Conservation (phyloP, 2,888 invertebrate genomes). For the Brachylomia viminalis region DNA sequence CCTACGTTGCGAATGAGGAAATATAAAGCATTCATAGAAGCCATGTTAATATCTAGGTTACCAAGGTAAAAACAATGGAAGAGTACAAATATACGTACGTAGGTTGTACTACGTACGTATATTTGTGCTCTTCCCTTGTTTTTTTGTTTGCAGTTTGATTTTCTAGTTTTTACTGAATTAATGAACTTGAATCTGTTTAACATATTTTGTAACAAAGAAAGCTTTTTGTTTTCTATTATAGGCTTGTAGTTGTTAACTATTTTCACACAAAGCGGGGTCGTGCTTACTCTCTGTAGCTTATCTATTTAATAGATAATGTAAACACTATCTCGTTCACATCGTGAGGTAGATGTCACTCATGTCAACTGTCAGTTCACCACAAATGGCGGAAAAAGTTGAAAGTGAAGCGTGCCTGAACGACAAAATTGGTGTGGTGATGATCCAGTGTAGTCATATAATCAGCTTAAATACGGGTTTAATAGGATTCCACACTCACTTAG, state of each 20-base stretch:
- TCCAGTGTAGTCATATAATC: neutral
- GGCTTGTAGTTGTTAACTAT: neutral
- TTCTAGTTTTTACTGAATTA: neutral
- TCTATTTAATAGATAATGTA: neutral
- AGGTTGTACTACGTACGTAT: too few species aligned
- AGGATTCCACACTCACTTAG: neutral
- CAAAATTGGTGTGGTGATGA: neutral
- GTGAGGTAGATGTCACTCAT: neutral
- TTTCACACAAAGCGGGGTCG: neutral
- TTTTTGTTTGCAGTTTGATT: neutral
- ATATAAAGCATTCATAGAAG: too few species aligned
- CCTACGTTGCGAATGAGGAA: too few species aligned
- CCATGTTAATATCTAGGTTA: too few species aligned
- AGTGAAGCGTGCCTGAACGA: neutral
- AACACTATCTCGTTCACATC: neutral
- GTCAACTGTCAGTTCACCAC: neutral
- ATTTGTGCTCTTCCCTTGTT: too few species aligned
- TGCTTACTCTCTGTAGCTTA: neutral
- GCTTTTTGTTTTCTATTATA: neutral
- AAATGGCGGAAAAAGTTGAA: neutral
- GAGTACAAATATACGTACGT: too few species aligned
- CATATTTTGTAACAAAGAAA: neutral
- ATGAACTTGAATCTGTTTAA: neutral
- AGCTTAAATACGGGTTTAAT: neutral
- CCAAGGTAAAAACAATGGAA: too few species aligned